These are phyloP conservation scores for Eupeodes luniger DNA, from an alignment of 2,888 invertebrate genomes.

Conservation along the genomic window DNA sequence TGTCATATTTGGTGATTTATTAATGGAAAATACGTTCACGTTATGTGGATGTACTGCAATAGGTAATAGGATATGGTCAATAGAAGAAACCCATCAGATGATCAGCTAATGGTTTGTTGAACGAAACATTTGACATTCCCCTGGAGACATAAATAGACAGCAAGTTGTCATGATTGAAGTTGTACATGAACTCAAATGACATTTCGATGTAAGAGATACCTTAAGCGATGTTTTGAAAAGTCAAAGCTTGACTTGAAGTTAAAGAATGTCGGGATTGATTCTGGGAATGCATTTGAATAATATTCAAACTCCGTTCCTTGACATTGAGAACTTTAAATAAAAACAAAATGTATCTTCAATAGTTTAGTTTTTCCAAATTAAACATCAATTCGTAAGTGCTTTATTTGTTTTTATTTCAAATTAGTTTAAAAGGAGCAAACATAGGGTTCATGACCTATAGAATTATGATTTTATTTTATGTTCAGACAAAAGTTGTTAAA, in stretches of 20 bases:
- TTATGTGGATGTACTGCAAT: neutral
- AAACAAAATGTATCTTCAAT: no score
- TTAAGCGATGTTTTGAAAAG: neutral
- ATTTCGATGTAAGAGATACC: conserved; percentile 1
- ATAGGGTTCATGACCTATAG: no score
- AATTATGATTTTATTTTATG: no score
- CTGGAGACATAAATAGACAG: conserved; percentile 58
- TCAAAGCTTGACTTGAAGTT: conserved; percentile 40
- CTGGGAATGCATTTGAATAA: conserved; percentile 27
- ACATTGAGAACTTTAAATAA: no score
- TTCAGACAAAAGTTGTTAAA: no score
- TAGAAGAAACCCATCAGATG: neutral
- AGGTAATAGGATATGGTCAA: conserved; percentile 4
- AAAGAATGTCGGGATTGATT: conserved; percentile 3
- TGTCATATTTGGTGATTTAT: conserved; percentile 74
- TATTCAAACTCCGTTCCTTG: neutral
- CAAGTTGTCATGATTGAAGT: conserved; percentile 18
- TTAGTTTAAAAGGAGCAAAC: no score
- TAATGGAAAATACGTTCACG: conserved; percentile 30
- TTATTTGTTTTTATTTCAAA: no score
- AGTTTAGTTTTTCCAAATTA: no score
- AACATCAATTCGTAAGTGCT: no score
- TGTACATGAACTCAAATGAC: conserved; percentile 14
- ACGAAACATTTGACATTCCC: neutral
- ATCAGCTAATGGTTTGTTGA: conserved; percentile 13